Conservation (phyloP, 2,888 invertebrate species). For the Osedax frankpressi region DNA sequence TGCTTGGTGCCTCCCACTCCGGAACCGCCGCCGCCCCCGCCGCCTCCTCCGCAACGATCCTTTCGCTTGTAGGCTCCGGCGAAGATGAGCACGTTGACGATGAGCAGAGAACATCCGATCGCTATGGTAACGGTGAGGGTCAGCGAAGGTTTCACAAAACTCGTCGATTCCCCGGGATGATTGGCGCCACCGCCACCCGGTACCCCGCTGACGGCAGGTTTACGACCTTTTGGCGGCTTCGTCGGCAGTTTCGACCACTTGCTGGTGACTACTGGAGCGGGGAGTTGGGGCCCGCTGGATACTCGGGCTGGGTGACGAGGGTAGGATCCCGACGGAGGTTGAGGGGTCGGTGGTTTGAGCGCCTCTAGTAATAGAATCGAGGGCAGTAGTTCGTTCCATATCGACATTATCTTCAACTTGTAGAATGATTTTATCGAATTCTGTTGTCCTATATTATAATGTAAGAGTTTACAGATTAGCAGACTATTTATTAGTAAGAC, state of each 20-base stretch:
- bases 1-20: neutral
- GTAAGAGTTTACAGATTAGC: too few relatives aligned
- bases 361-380: neutral
- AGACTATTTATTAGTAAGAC: too few relatives aligned
- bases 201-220: neutral
- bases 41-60: slow-evolving; percentile 30
- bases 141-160: slow-evolving; percentile 12
- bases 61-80: slow-evolving; percentile 82
- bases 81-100: slow-evolving; percentile 80
- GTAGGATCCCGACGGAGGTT: neutral
- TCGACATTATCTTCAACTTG: neutral
- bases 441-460: neutral
- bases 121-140: slow-evolving; percentile 56
- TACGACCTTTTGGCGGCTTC: neutral
- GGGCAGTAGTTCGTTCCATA: neutral
- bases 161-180: neutral
- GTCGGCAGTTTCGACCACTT: slow-evolving; percentile 8
- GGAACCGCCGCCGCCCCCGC: neutral
- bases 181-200: neutral
- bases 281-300: neutral
- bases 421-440: neutral
- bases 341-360: neutral
- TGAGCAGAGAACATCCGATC: slow-evolving; percentile 78
- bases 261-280: slow-evolving; percentile 13
- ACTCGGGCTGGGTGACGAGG: neutral